Percentiles rank a stretch among this genome's conserved stretches.
These are phyloP conservation scores for Stomatorhinus walkeri DNA, from an alignment of 2,797 vertebrate species.

Conservation along the genomic window DNA sequence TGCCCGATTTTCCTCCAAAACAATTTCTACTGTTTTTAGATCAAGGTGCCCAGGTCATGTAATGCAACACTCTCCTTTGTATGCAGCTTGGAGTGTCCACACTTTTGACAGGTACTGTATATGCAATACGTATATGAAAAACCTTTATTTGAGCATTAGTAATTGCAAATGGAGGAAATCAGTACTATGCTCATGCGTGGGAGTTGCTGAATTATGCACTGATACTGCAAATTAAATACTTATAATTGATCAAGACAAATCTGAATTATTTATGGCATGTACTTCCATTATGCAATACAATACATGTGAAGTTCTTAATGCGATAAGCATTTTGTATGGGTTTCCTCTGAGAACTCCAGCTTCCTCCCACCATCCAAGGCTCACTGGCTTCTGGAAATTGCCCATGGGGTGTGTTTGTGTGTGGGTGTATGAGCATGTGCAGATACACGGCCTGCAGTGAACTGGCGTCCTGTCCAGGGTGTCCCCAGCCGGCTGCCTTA, in stretches of 20 bases:
- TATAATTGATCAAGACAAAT: neutral
- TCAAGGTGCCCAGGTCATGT: neutral
- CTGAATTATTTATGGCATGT: neutral
- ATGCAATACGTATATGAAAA: neutral
- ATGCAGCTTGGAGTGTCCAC: neutral
- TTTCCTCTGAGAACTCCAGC: neutral
- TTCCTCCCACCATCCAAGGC: neutral
- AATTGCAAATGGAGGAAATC: neutral
- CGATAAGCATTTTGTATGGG: neutral
- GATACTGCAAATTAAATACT: neutral
- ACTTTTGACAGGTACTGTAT: neutral
- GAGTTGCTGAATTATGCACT: neutral
- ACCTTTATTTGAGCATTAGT: neutral
- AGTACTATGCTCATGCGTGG: neutral
- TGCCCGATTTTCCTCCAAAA: neutral
- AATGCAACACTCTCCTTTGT: neutral
- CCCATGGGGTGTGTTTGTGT: neutral
- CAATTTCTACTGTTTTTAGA: neutral
- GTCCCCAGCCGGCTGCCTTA: neutral
- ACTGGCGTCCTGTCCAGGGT: neutral
- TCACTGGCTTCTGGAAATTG: neutral
- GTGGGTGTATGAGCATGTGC: neutral
- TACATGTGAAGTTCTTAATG: neutral
- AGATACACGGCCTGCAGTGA: neutral
- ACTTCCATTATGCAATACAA: neutral